A percentile compares a stretch with the other conserved stretches of the same genome.
phyloP scores from a whole-genome alignment of 2,113 vertebrate species.

The Recurvirostra avosetta region DNA sequence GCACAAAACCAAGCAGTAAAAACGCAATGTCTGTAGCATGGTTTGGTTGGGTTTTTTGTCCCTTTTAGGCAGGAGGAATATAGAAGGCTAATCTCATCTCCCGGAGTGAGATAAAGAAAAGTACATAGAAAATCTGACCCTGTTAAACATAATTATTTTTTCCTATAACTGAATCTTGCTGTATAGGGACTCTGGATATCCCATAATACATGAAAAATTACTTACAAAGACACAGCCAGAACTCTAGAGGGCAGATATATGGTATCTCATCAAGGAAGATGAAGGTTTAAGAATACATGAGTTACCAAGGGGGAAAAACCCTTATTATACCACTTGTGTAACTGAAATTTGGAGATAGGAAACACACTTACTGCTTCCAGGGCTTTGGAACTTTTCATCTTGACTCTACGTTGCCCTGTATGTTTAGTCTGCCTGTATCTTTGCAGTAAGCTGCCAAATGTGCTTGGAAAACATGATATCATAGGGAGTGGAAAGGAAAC shows the following conservation, averaged over 20 bases:
- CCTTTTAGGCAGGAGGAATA: neutral
- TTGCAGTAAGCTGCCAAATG: slow-evolving; percentile 40
- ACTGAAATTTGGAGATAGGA: neutral
- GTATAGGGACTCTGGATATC: neutral
- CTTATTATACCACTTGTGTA: neutral
- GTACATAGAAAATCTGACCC: neutral
- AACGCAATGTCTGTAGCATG: neutral
- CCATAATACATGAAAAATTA: neutral
- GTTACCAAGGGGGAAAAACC: neutral
- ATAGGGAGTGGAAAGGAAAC: slow-evolving; percentile 59
- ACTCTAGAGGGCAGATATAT: neutral
- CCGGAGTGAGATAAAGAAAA: neutral
- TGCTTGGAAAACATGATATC: slow-evolving; percentile 64
- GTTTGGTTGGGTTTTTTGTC: no score
- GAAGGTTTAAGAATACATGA: neutral
- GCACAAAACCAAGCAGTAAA: neutral
- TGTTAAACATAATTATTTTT: neutral
- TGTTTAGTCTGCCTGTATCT: slow-evolving; percentile 64
- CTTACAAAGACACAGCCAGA: neutral
- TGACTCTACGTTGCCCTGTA: neutral
- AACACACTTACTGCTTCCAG: neutral
- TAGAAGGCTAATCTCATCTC: neutral
- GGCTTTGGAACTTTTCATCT: slow-evolving; percentile 27
- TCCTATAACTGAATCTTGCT: neutral
- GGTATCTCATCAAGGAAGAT: neutral